These are phyloP conservation scores for Polyommatus iphigenia DNA, from an alignment of 2,888 invertebrate genomes.

Conservation along the genomic window DNA sequence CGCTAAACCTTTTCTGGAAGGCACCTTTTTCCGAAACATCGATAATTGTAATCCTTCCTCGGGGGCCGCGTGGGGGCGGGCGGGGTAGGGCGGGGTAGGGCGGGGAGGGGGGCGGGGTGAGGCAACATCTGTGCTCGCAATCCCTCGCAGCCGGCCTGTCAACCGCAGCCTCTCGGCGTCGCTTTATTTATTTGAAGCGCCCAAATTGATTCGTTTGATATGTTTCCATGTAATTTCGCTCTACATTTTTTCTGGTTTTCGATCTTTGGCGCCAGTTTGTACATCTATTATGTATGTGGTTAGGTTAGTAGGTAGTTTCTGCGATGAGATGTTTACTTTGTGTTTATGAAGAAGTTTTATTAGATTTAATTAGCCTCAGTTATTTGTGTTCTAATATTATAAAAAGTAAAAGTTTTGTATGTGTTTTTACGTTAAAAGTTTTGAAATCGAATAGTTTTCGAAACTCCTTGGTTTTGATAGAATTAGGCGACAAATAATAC, in stretches of 20 bases:
- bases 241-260: slow-evolving; percentile 37
- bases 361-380: too few species aligned
- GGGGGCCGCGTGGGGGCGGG: slow-evolving; percentile 29
- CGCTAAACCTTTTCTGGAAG: slow-evolving; percentile 31
- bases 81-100: background rate
- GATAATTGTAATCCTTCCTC: slow-evolving; percentile 44
- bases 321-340: background rate
- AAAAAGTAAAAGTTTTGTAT: too few species aligned
- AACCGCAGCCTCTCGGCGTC: slow-evolving; percentile 59
- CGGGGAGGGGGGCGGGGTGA: slow-evolving; percentile 36
- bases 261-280: slow-evolving; percentile 34
- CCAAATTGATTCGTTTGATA: slow-evolving; percentile 71
- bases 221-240: slow-evolving; percentile 46
- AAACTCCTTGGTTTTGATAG: too few species aligned
- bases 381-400: too few species aligned
- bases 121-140: slow-evolving; percentile 61
- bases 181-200: slow-evolving; percentile 43
- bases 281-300: background rate
- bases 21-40: slow-evolving; percentile 38
- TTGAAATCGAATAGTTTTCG: too few species aligned
- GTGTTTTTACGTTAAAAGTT: too few species aligned
- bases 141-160: slow-evolving; percentile 67
- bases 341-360: too few species aligned
- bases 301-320: background rate
- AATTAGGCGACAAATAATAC: too few species aligned